Evolutionary conservation across 2,797 vertebrate species (phyloP).

Genomic region (Amblyopsis hoosieri): DNA sequence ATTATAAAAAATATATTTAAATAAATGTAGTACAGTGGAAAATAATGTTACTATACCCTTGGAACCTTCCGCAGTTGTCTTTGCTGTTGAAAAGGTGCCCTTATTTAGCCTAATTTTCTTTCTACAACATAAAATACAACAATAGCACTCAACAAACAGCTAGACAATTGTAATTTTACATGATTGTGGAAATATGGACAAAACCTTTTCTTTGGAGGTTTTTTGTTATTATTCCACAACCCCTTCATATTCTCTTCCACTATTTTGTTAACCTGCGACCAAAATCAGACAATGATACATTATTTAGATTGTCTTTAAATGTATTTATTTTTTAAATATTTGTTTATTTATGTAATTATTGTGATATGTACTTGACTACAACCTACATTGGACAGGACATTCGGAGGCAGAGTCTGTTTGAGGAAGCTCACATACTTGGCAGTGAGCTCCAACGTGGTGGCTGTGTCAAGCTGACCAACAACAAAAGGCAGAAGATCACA

Average conservation of each 20-base stretch:
- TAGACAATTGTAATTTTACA: background rate
- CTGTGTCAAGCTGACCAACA: slow-evolving; percentile 6
- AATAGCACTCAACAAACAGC: background rate
- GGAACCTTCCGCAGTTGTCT: slow-evolving; percentile 10
- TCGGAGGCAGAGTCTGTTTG: slow-evolving; percentile 18
- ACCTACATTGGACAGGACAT: slow-evolving; percentile 8
- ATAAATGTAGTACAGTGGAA: background rate
- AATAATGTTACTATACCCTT: slow-evolving; percentile 5
- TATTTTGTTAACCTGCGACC: slow-evolving; percentile 9
- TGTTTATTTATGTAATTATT: background rate
- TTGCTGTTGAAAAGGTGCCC: slow-evolving; percentile 3
- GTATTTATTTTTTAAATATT: background rate
- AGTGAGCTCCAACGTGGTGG: slow-evolving; percentile 19
- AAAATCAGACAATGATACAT: background rate
- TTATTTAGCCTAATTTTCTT: slow-evolving; percentile 3
- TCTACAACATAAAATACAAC: slow-evolving; percentile 1
- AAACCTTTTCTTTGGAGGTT: slow-evolving; percentile 2
- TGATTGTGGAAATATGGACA: background rate
- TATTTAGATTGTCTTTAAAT: background rate
- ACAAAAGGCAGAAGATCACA: slow-evolving; percentile 23
- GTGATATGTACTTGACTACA: background rate
- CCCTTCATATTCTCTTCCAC: slow-evolving; percentile 1
- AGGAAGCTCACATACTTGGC: slow-evolving; percentile 9
- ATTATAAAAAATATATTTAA: background rate
- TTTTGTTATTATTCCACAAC: slow-evolving; percentile 2